Evolutionary conservation across 2,797 vertebrate genomes (phyloP), one percentile per base, ranked within the genome.

Genomic region (Phalanger gymnotis): DNA sequence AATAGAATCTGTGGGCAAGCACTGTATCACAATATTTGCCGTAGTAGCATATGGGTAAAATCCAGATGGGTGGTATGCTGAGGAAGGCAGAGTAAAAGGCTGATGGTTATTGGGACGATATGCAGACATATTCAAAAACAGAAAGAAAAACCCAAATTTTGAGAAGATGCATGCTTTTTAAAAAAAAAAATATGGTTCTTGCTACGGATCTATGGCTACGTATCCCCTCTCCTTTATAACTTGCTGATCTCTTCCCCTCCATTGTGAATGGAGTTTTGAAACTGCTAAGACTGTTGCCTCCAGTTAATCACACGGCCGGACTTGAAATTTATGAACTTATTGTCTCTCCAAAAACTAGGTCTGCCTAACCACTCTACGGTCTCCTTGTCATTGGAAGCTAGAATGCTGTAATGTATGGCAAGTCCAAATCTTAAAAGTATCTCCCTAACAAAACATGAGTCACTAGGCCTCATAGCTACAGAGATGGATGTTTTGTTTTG

Each of bases 281-380:
- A 58, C 57, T 58, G 57, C 28, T 12, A 58, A 58, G 28, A 58
- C 22, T 58, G 5, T 31, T 58, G 10, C 58, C 31, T 66, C 31
- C 58, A 66, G 58, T 66, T 66, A n/a, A 66, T 66, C 58, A 66
- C 31, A 34, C 34, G 14, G 58, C 3, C n/a, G 58, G 31, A 66
- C 12, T 66, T 66, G 58, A 58, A 13, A 58, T 58, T 58, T 30
- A 58, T 66, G 31, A 31, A 66, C 6, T 6, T 12, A 31, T 58
- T 31, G 28, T 58, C 30, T 58, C 11, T 31, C 57, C 66, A 4
- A 81, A 81, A 81, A 81, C 16, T 47, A 19, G 66, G 19, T 94
- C 96, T 96, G 89, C n/a, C 53, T 95, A 91, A 92, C 93, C 90
- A 90, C 27, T 81, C 56, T 54, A 91, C 91, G 9, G 93, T 51